A percentile compares a stretch with the other conserved stretches of the same genome.
phyloP scores from a whole-genome alignment of 2,888 invertebrate genomes.

The Tetanocera ferruginea region DNA sequence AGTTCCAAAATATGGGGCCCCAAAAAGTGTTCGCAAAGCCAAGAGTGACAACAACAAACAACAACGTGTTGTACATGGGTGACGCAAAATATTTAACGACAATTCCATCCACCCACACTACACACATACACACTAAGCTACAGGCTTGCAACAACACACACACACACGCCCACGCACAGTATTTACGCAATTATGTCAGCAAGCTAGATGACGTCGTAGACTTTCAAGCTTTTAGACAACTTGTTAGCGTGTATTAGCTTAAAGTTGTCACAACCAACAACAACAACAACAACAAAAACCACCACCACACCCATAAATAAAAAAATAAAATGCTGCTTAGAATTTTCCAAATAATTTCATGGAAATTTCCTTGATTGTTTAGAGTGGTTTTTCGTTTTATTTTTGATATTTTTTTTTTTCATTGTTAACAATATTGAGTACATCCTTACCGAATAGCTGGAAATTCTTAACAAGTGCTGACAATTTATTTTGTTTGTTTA shows the following conservation, averaged over 20 bases:
- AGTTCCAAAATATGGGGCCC: background rate
- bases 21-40: background rate
- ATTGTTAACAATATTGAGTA: too few species aligned
- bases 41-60: background rate
- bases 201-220: background rate
- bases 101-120: background rate
- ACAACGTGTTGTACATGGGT: background rate
- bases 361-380: too few species aligned
- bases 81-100: too few species aligned
- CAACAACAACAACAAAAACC: background rate
- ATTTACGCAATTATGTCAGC: conserved; percentile 21
- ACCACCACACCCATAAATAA: background rate
- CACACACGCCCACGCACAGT: background rate
- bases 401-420: too few species aligned
- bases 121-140: too few species aligned
- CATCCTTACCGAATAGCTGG: too few species aligned
- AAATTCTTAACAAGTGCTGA: too few species aligned
- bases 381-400: too few species aligned
- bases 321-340: too few species aligned
- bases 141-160: background rate
- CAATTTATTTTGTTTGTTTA: too few species aligned
- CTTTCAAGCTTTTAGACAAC: background rate
- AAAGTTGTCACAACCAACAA: background rate
- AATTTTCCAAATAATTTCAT: too few species aligned
- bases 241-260: background rate